These are phyloP conservation scores for Casuarius casuarius DNA, from an alignment of 2,113 vertebrate genomes.

Conservation along the genomic window DNA sequence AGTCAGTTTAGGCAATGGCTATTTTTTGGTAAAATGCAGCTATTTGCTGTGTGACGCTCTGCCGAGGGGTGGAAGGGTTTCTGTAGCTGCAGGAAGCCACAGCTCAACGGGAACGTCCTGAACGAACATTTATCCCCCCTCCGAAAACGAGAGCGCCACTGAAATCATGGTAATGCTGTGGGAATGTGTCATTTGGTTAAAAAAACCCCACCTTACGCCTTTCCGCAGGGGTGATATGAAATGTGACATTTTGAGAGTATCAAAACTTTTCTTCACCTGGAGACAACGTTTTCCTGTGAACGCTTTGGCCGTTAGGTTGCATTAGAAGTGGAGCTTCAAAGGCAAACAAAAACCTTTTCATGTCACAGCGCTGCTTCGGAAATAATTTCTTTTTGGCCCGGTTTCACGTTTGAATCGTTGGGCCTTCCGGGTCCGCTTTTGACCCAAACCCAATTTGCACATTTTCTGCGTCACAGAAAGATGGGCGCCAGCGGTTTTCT, in stretches of 20 bases:
- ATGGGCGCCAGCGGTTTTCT: not conserved
- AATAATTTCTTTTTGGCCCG: not conserved
- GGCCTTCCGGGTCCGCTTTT: not conserved
- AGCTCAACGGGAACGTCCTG: not conserved
- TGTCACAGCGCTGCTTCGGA: not conserved
- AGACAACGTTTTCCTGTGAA: not conserved
- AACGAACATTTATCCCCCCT: not conserved
- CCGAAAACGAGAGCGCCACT: not conserved
- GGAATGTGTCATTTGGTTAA: rapidly evolving
- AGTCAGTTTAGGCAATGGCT: rapidly evolving
- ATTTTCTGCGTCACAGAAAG: not conserved
- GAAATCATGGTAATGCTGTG: not conserved
- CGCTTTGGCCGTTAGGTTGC: rapidly evolving
- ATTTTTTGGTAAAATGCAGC: not conserved
- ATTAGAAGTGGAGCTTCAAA: not conserved
- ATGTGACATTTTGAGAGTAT: not conserved
- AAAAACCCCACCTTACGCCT: not conserved
- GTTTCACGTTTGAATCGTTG: not conserved
- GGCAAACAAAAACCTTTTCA: not conserved
- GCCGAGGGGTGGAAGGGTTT: not conserved
- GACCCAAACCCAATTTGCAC: not conserved
- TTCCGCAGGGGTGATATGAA: not conserved
- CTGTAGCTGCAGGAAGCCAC: not conserved
- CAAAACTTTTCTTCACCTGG: not conserved
- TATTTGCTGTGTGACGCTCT: not conserved